Evolutionary conservation across 2,888 invertebrate species (phyloP).

Genomic region (Carabus problematicus): DNA sequence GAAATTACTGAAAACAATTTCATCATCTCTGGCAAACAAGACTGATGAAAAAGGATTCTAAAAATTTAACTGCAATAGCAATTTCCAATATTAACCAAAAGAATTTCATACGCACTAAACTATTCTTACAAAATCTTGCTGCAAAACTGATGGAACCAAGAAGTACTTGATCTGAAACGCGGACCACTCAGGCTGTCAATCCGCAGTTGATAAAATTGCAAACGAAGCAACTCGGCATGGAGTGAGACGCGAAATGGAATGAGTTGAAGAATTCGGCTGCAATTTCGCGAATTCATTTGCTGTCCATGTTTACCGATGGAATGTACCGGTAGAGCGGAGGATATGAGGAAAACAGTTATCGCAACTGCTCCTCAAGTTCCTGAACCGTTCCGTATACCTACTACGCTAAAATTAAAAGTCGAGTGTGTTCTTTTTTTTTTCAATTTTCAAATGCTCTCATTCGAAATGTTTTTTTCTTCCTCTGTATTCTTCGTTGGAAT

Average conservation of each 20-base stretch:
- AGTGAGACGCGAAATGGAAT: too few relatives aligned
- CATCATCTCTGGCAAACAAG: too few relatives aligned
- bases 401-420: constrained; percentile 34
- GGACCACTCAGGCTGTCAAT: constrained; percentile 1
- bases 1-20: too few relatives aligned
- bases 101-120: too few relatives aligned
- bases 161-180: too few relatives aligned
- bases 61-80: too few relatives aligned
- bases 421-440: constrained; percentile 32
- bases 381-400: too few relatives aligned
- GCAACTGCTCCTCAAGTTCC: background rate
- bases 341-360: constrained; percentile 35
- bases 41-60: too few relatives aligned
- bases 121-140: too few relatives aligned
- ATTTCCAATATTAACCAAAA: too few relatives aligned
- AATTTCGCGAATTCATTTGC: constrained; percentile 39
- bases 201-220: constrained; percentile 13
- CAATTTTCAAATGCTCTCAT: constrained; percentile 30
- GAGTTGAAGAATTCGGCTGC: constrained; percentile 14
- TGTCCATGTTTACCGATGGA: constrained; percentile 32
- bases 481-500: constrained; percentile 30
- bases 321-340: constrained; percentile 20
- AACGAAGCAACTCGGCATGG: constrained; percentile 1
- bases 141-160: too few relatives aligned
- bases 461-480: constrained; percentile 23